A percentile compares a stretch with the other conserved stretches of the same genome.
Evolutionary conservation across 1,140 invertebrate species (phyloP).

Genomic region (Melitaea cinxia): DNA sequence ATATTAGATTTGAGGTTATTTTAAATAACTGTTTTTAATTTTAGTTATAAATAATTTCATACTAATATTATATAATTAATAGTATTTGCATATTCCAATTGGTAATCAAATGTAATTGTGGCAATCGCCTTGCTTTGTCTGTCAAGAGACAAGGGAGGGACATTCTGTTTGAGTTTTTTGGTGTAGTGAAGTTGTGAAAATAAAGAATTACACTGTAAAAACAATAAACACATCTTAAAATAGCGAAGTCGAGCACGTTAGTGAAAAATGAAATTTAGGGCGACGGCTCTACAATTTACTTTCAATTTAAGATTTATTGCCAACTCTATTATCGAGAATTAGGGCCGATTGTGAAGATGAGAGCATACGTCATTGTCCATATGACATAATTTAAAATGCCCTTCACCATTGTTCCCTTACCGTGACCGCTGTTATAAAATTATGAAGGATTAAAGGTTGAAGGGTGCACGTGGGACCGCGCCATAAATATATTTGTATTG

Average conservation of each 20-base stretch:
- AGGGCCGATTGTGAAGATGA: conserved; percentile 49
- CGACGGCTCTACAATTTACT: background rate
- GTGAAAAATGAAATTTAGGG: conserved; percentile 61
- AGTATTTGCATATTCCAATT: too few species aligned
- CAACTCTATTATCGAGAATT: conserved; percentile 48
- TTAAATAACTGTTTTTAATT: too few species aligned
- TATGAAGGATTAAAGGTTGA: conserved; percentile 66
- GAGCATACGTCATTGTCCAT: conserved; percentile 46
- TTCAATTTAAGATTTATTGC: conserved; percentile 32
- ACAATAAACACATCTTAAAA: conserved; percentile 43
- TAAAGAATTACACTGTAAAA: too few species aligned
- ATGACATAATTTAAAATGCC: conserved; percentile 72
- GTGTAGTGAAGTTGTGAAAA: too few species aligned
- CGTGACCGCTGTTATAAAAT: conserved; percentile 50
- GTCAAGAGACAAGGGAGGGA: too few species aligned
- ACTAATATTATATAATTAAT: too few species aligned
- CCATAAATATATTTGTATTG: conserved; percentile 20
- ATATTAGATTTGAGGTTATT: too few species aligned
- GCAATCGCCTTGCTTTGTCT: too few species aligned
- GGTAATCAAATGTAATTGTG: too few species aligned
- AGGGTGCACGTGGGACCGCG: conserved; percentile 60
- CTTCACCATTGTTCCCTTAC: conserved; percentile 52
- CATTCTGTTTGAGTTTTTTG: too few species aligned
- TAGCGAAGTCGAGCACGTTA: conserved; percentile 60
- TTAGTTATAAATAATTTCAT: too few species aligned